Evolutionary conservation across 2,797 vertebrate species (phyloP), one percentile per base, ranked within the genome.

Genomic region (Odontamblyopus rebecca): DNA sequence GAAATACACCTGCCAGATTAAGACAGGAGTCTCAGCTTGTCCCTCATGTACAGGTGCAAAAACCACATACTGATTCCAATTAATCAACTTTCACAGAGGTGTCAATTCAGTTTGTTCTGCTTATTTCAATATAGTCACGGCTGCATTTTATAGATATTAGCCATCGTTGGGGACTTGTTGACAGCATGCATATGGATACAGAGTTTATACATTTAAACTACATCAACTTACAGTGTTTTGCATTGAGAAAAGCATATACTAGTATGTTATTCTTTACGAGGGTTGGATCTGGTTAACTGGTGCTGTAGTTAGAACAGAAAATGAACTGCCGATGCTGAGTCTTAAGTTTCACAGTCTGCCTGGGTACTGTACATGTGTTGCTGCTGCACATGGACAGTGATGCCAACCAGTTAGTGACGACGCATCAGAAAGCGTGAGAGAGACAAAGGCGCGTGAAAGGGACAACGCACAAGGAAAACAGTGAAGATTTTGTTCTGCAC

Each of bases 1-100:
- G 85, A 90, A 89, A 86, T 89, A 82, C 90, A 93, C 91, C 89
- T 93, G 91, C 86, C 86, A 89, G 86, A 90, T 82, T 63, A 80
- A 82, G 75, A 77, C 71, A 71, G 72, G 68, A 68, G 73, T 70
- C 80, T 61, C 41, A 18, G 29, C 16, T 67, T 38, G 71, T 67
- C 5, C 30, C 73, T 70, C 53, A 56, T 67, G 32, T 64, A 70
- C 82, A 87, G 85, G 81, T 88, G 77, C 85, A 77, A 65, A 4
- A 16, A 53, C 6, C 35, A 30, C 6, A 32, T 62, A 30, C 11
- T 2, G 0, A 69, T 18, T 29, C 13, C 29, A 18, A 19, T 44
- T 23, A 50, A 53, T 30, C 18, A 8, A 41, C 29, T 30, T 8
- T n/a, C 53, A 54, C 1, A 23, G 53, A 54, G 19, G 6, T 8